Base-by-base conservation (phyloP, 2,888 invertebrate genomes). In the Campoplex nolae region DNA sequence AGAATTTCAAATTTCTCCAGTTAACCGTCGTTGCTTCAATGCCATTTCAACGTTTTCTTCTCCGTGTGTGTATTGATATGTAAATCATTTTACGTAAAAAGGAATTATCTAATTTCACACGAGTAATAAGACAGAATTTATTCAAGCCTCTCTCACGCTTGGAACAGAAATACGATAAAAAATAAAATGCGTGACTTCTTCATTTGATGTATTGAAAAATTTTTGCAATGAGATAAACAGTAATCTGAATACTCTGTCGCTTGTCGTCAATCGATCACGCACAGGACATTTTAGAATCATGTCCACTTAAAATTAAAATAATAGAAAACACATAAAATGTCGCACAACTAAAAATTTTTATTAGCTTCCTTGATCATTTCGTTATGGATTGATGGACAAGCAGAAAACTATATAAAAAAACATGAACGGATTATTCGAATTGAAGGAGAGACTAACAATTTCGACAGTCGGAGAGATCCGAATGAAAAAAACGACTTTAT, bases 51-150 rank as follows among this genome's bases (percentile, higher is more conserved):
- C 3, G 68, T 68, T 28, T 68, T 42, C 67, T 6, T 67, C 51
- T 77, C 67, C 35, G 67, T 42, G 75, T 75, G 16, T 75, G 16
- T 58, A 75, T 18, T 62, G 16, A 56, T 71, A 56, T 79, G 79
- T 75, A 73, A 71, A 83, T 79, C 65, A 75, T 79, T 75, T 75
- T 75, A 70, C 70, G 83, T 83, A 70, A 78, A 73, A 83, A 76
- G 18, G 62, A 23, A 42, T 23, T 23, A 75, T 83, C 54, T 45
- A 54, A 86, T 82, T 83, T 83, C 32, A 75, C 38, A 75, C 76
- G 28, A 38, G 56, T 70, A 32, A 56, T 18, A n/a, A 54, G 42
- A 71, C 32, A 18, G 45, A 82, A 51, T 73, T 28, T 54, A 45
- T 71, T 71, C 42, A 42, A 16, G 76, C 67, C 32, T 81, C 67